Evolutionary conservation across 2,888 invertebrate species (phyloP), one percentile per base, ranked within the genome.

Genomic region (Agrotis ipsilon): DNA sequence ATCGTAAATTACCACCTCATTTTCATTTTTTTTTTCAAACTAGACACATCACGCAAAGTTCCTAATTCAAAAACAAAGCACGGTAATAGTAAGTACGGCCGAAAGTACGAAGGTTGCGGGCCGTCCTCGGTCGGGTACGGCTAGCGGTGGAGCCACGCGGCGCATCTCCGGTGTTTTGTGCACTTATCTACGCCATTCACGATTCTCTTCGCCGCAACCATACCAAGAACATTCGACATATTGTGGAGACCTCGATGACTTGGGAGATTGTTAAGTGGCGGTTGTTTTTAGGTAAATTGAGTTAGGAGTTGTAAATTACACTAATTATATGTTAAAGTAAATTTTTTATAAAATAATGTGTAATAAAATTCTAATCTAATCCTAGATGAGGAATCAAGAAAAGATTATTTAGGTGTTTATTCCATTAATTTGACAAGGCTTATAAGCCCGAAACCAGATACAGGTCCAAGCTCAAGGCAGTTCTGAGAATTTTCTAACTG

Each of bases 141-240:
- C 83, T 83, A 55, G 55, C 32, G 55, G 55, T 55, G 32, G 86
- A 81, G 81, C 81, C 81, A 89, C 90, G 83, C 90, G 87, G 88
- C 88, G 94, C 91, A 95, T 96, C 95, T 92, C 96, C 96, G 92
- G 92, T 88, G 91, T 88, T 94, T 96, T 95, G 95, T 95, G 88
- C 91, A 89, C 91, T 95, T 94, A 93, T 93, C 92, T 91, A 91
- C 94, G 94, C 94, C 91, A 95, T 96, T 96, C 95, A 95, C 89
- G 86, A 96, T 96, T 96, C 92, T 94, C 91, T 91, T 90, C 93
- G 94, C 93, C 78, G 79, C 70, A 72, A 75, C 81, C 78, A 84
- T 83, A 87, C 88, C 83, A 80, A 84, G 86, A 84, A 83, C 82
- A 68, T 80, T 82, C 75, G 60, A 81, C 78, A 82, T 71, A 64